Evolutionary conservation across 2,113 vertebrate genomes (phyloP), one percentile per base, ranked within the genome.

Genomic region (Gambusia holbrooki): DNA sequence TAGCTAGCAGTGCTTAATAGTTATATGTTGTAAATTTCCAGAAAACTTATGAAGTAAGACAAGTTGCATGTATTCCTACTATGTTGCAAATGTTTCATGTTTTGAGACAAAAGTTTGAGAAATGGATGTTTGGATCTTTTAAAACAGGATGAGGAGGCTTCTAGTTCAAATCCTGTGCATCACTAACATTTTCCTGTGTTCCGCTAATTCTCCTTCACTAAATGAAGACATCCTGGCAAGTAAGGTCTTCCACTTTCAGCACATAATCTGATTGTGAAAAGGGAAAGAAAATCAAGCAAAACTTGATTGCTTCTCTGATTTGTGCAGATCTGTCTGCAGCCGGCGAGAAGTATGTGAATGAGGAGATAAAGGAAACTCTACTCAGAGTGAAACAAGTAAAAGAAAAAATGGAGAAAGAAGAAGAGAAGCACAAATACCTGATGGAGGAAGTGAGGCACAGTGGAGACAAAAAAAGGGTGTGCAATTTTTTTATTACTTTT

Each of bases 381-480:
- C 90, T 90, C 37, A 95, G 95, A 60, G 90, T 96, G 77, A 96
- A 96, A 86, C 94, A 95, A 83, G 95, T 96, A 94, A 96, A 95
- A 92, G 92, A 94, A 73, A 81, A 90, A 83, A 96, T 97, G 95
- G 94, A 94, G 86, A 94, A 70, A 85, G 95, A 93, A 58, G 93
- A 94, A 84, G 93, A 95, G 65, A 96, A 95, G 48, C 95, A 96
- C 3, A 45, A 70, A 48, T 86, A 91, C 37, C 89, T 97, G 27
- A 94, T 96, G 94, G 93, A 94, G 77, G 93, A 94, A 48, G 86
- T 97, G 81, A 95, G 88, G 88, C 94, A 95, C 82, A 96, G 95
- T 88, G 94, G 89, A 77, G 90, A 95, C 78, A 96, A 97, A 87
- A 96, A 95, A 83, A 90, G 93, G 95, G 95, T 96, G 51, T 25